These are phyloP conservation scores for Crypturellus undulatus DNA, from an alignment of 2,113 vertebrate genomes.

Conservation along the genomic window DNA sequence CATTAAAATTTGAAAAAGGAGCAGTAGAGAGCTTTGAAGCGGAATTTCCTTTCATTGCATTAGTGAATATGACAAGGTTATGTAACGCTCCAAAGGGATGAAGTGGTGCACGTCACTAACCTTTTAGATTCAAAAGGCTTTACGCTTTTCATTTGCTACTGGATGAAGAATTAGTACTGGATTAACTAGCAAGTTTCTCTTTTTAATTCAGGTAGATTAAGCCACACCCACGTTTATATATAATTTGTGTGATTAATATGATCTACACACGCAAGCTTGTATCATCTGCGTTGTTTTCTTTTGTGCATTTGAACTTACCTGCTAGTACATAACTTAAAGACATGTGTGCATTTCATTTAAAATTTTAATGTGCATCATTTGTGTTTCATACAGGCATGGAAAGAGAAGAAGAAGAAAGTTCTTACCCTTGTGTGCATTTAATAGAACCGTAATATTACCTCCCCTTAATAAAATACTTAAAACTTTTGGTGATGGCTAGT, in stretches of 20 bases:
- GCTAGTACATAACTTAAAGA: background rate
- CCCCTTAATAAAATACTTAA: background rate
- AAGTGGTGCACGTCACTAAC: slow-evolving; percentile 66
- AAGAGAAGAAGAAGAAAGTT: background rate
- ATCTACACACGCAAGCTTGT: background rate
- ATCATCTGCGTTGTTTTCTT: background rate
- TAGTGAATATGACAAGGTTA: slow-evolving; percentile 79
- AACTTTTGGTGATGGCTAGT: background rate
- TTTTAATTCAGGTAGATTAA: slow-evolving; percentile 80
- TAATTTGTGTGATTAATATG: background rate
- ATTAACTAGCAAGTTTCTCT: slow-evolving; percentile 73
- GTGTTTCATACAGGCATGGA: background rate
- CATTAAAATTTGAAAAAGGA: slow-evolving; percentile 77
- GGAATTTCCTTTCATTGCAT: slow-evolving; percentile 73
- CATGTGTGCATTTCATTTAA: background rate
- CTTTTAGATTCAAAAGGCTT: slow-evolving; percentile 76
- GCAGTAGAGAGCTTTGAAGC: slow-evolving; percentile 68
- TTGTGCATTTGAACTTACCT: background rate
- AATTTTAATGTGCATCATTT: background rate
- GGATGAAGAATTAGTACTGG: slow-evolving; percentile 73
- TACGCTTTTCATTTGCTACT: slow-evolving; percentile 80
- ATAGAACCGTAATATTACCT: background rate
- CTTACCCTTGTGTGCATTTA: background rate
- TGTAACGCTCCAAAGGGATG: slow-evolving; percentile 76
- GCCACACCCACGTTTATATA: slow-evolving; percentile 30